A percentile compares a stretch with the other conserved stretches of the same genome.
These are phyloP conservation scores for Silurus aristotelis DNA, from an alignment of 2,797 vertebrate species.

Conservation along the genomic window DNA sequence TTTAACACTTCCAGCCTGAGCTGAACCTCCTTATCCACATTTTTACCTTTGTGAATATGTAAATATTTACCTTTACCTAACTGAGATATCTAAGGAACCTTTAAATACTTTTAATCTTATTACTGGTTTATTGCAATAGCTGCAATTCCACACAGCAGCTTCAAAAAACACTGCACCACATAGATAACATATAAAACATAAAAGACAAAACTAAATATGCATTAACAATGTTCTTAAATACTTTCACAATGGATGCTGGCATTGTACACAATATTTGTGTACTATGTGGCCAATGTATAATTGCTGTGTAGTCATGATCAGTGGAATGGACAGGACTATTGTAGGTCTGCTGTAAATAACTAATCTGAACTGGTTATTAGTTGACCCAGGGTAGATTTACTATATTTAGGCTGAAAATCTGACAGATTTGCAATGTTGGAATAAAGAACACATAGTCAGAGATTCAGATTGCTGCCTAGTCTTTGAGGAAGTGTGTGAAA, in stretches of 20 bases:
- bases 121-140: constrained; percentile 13
- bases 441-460: not conserved
- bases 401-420: not conserved
- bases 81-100: not conserved
- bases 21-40: constrained; percentile 5
- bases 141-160: not conserved
- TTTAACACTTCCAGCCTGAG: not conserved
- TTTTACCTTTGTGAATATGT: constrained; percentile 12
- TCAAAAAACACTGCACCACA: not conserved
- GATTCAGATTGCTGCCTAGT: not conserved
- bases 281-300: constrained; percentile 39
- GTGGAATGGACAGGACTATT: constrained; percentile 11
- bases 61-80: no score
- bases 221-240: not conserved
- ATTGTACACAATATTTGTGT: not conserved
- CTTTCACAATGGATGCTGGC: not conserved
- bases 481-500: constrained; percentile 3
- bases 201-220: no score
- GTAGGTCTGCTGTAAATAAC: constrained; percentile 27
- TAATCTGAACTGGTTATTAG: constrained; percentile 21
- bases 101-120: not conserved
- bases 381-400: constrained; percentile 19
- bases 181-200: not conserved
- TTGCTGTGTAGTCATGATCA: constrained; percentile 46
- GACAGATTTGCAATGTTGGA: constrained; percentile 4